Evolutionary conservation across 2,888 invertebrate genomes (phyloP).

Genomic region (Thereva unica): DNA sequence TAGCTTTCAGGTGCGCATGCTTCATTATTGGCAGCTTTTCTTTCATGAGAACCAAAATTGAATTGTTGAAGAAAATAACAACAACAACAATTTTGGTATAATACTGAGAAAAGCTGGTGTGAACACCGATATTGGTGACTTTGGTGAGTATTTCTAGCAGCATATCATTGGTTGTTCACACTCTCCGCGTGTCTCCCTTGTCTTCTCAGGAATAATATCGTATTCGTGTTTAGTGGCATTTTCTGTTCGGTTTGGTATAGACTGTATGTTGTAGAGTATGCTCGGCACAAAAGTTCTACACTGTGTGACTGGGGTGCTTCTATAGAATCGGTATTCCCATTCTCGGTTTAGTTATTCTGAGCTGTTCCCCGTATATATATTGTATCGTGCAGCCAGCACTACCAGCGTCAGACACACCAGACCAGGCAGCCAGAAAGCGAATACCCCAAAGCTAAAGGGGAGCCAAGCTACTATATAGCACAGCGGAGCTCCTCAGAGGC

Average conservation of each 20-base stretch:
- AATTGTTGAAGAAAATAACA: too few relatives aligned
- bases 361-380: slow-evolving; percentile 8
- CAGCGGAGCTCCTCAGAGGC: slow-evolving; percentile 22
- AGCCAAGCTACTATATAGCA: slow-evolving; percentile 3
- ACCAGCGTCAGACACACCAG: neutral
- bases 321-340: neutral
- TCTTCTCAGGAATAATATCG: slow-evolving; percentile 1
- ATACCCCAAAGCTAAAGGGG: neutral
- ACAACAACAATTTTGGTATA: neutral
- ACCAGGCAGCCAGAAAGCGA: neutral
- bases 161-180: slow-evolving; percentile 7
- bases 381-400: neutral
- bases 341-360: slow-evolving; percentile 11
- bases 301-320: too few relatives aligned
- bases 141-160: slow-evolving; percentile 2
- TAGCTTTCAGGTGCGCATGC: too few relatives aligned
- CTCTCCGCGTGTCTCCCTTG: slow-evolving; percentile 1
- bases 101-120: slow-evolving; percentile 8
- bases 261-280: too few relatives aligned
- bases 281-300: too few relatives aligned
- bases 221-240: neutral
- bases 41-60: neutral
- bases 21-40: neutral
- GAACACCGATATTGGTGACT: neutral
- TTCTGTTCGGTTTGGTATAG: slow-evolving; percentile 1